Evolutionary conservation across 2,888 invertebrate genomes (phyloP).

Genomic region (Acanthoscelides obtectus): DNA sequence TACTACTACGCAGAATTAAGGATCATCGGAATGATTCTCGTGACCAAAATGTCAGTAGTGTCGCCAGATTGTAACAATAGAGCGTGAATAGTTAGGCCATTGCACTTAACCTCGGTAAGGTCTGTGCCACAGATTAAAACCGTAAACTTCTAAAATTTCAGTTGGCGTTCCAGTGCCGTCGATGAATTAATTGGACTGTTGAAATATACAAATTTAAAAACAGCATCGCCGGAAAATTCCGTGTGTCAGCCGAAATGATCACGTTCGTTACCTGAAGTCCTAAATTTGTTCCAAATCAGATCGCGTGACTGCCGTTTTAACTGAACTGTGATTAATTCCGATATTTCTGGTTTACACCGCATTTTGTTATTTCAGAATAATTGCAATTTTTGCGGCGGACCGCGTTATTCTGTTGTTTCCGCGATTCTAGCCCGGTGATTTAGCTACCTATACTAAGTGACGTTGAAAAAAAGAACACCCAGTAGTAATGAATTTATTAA

Average conservation of each 20-base stretch:
- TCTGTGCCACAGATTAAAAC: too few relatives aligned
- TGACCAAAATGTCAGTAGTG: too few relatives aligned
- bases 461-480: too few relatives aligned
- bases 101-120: too few relatives aligned
- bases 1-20: too few relatives aligned
- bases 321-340: background rate
- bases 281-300: background rate
- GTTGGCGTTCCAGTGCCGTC: background rate
- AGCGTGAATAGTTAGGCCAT: too few relatives aligned
- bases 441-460: too few relatives aligned
- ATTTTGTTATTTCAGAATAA: background rate
- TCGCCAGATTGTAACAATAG: too few relatives aligned
- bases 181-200: background rate
- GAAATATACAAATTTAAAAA: background rate
- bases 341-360: background rate
- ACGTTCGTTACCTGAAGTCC: background rate
- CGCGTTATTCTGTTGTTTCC: background rate
- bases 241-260: background rate
- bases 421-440: background rate
- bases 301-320: background rate
- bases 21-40: too few relatives aligned
- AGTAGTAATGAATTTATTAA: too few relatives aligned
- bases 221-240: background rate
- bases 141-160: background rate
- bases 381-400: background rate